phyloP scores from a whole-genome alignment of 2,113 vertebrate genomes.

The Pycnonotus jocosus region DNA sequence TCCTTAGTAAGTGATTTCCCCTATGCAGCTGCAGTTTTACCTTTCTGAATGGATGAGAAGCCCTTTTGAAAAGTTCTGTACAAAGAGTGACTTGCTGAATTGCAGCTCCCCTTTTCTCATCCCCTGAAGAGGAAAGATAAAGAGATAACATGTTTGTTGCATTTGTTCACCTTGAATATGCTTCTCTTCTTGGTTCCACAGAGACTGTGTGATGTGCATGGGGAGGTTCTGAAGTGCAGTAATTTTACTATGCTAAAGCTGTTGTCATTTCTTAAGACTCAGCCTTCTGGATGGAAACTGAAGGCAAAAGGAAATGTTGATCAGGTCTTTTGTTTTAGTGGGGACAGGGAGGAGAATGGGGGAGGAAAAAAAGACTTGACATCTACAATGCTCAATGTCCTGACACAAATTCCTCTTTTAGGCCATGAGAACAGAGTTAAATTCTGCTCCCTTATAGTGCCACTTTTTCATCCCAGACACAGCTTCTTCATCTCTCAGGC shows the following conservation, averaged over 20 bases:
- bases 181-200: neutral
- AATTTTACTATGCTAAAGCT: neutral
- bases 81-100: neutral
- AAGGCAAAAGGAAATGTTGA: neutral
- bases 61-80: neutral
- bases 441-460: neutral
- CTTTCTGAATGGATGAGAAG: neutral
- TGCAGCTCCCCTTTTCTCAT: neutral
- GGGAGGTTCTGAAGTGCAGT: neutral
- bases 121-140: neutral
- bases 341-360: neutral
- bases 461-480: neutral
- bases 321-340: neutral
- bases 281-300: neutral
- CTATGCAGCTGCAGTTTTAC: neutral
- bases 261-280: neutral
- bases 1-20: neutral
- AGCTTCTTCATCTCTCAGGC: neutral
- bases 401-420: neutral
- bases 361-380: neutral
- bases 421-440: neutral
- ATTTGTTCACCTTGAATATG: neutral
- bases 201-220: neutral
- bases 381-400: neutral
- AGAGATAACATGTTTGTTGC: neutral